These are phyloP conservation scores for Lysandra coridon DNA, from an alignment of 2,888 invertebrate species.

Conservation along the genomic window DNA sequence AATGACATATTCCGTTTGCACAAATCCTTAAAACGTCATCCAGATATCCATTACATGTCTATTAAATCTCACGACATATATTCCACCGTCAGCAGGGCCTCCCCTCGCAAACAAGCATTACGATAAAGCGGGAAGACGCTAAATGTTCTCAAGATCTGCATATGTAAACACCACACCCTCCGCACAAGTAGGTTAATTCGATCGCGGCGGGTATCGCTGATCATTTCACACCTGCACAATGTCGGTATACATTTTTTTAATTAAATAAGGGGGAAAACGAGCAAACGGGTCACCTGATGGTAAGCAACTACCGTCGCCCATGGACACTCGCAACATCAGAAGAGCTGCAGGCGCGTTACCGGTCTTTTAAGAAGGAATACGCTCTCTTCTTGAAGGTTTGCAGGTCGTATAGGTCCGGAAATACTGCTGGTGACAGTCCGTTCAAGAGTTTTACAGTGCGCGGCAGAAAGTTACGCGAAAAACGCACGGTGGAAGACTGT, in stretches of 20 bases:
- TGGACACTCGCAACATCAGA: too few species aligned
- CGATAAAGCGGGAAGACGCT: conserved; percentile 78
- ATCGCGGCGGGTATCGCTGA: neutral
- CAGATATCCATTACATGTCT: conserved; percentile 81
- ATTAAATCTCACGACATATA: conserved; percentile 81
- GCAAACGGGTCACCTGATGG: too few species aligned
- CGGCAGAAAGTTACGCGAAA: too few species aligned
- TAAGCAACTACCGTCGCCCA: too few species aligned
- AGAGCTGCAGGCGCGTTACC: too few species aligned
- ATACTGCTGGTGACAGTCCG: too few species aligned
- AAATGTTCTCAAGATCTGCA: conserved; percentile 79
- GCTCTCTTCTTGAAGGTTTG: too few species aligned
- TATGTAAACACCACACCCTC: conserved; percentile 64
- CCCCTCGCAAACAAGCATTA: conserved; percentile 80
- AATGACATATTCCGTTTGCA: conserved; percentile 80
- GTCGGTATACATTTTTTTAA: neutral
- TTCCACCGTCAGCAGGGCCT: conserved; percentile 74
- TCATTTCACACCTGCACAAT: neutral
- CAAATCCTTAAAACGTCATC: conserved; percentile 81
- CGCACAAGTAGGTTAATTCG: conserved; percentile 26
- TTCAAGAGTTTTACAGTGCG: too few species aligned
- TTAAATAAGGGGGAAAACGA: too few species aligned
- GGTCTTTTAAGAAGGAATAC: too few species aligned
- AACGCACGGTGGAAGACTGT: too few species aligned
- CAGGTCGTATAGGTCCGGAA: too few species aligned